Evolutionary conservation across 2,113 vertebrate genomes (phyloP), one percentile per base, ranked within the genome.

Genomic region (Elanus axillaris): DNA sequence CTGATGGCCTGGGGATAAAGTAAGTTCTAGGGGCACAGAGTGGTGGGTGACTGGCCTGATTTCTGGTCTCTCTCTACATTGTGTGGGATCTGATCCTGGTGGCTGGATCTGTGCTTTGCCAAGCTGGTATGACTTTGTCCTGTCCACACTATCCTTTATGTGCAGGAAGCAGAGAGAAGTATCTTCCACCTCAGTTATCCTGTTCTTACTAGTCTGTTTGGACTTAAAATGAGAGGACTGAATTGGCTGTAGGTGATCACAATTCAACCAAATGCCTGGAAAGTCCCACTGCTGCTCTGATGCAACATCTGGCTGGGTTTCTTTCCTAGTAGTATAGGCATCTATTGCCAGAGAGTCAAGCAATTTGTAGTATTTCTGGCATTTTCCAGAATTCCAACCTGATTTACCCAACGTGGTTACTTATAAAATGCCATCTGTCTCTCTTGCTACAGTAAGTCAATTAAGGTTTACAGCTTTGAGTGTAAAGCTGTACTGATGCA

Each of bases 1-100:
- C 98, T 5, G 99, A 99, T 6, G 99, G 99, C 77, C 98, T 99
- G 95, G 99, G 99, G 85, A 98, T 99, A 97, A 98, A 99, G 99
- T 99, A 98, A 98, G 99, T 98, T 5, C 32, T 68, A 19, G 47
- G 26, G 31, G 16, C 48, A 52, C 11, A 0, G 62, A 45, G 52
- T 4, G 8, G 14, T 64, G 42, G 32, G 6, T 72, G 48, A 3
- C 26, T 64, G 34, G 13, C 48, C 77, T 3, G 1, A 4, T 52
- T 31, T 84, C 50, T 72, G 64, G 13, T 21, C 17, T 74, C 25
- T 77, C 43, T 13, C n/a, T 22, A 8, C 1, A 0, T 3, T 26
- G 7, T 58, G 25, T 66, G 83, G 58, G 62, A 47, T 62, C 76
- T 64, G 63, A 38, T 78, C 40, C 53, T 48, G 29, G 38, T 27